Percentiles rank a stretch among this genome's conserved stretches.
Evolutionary conservation across 2,797 vertebrate genomes (phyloP).

Genomic region (Acipenser ruthenus): DNA sequence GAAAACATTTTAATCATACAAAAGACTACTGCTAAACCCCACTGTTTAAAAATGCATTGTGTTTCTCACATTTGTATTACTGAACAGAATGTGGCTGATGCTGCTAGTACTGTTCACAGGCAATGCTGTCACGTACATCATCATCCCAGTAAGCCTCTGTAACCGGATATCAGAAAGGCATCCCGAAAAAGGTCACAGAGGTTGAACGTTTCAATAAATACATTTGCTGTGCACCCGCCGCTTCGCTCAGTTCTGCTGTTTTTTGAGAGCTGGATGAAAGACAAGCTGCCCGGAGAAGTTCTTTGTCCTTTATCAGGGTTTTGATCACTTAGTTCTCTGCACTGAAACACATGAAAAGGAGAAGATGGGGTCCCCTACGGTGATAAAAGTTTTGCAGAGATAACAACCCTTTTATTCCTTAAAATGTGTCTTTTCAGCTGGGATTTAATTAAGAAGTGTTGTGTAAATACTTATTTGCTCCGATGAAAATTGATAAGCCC

Average conservation of each 20-base stretch:
- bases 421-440: background rate
- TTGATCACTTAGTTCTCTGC: background rate
- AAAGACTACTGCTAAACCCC: no score
- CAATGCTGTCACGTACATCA: no score
- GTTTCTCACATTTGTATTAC: no score
- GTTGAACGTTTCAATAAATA: conserved; percentile 1
- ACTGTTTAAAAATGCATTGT: no score
- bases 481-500: conserved; percentile 55
- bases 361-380: background rate
- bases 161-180: no score
- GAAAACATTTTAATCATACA: no score
- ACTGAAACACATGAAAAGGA: background rate
- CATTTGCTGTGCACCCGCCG: background rate
- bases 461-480: conserved; percentile 59
- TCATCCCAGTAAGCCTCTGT: no score
- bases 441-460: conserved; percentile 55
- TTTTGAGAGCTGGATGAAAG: background rate
- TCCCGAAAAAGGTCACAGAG: background rate
- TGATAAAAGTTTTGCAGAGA: background rate
- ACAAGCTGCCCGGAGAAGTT: background rate
- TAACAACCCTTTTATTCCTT: background rate
- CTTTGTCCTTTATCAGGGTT: background rate
- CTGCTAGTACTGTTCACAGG: no score
- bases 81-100: no score
- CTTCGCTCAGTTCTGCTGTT: background rate